Base-by-base conservation (phyloP, 2,888 invertebrate species). In the Torymus tubicola region DNA sequence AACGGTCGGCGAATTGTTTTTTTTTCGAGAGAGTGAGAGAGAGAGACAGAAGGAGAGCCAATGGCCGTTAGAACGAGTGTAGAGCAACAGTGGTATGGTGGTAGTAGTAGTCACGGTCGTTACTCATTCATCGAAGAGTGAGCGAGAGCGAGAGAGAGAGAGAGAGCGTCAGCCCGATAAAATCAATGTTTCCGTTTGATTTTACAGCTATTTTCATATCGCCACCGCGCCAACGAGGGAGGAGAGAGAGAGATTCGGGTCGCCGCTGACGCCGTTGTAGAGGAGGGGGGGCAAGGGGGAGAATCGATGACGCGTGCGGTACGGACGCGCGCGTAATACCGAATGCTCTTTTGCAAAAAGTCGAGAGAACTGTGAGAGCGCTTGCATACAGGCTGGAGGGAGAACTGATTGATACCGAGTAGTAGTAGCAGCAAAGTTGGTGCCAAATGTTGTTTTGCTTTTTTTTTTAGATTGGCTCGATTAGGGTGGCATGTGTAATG, bases 171-270 rank as follows among this genome's bases (percentile, higher is more conserved):
- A 55, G 72, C n/a, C 78, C 78, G 81, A 81, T 81, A 81, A 81
- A 81, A 81, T 81, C 81, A 81, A 81, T 79, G 78, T 81, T 80
- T 80, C 80, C 78, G 76, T 72, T 80, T 77, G 72, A 81, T 81
- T 81, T 79, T 83, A 81, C 80, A 77, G 81, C 81, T 69, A 79
- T 81, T 81, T 81, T 81, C 81, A 76, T 76, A 74, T 73, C 24
- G 70, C 10, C 42, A 42, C 42, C 60, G 42, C 72, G 42, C 75
- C 52, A 42, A 14, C 63, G n/a, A 52, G 24, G 14, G 10, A 10
- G 18, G 3, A 53, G 64, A 31, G 78, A 60, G 24, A 21, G 55
- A 10, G 50, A 67, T 71, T 68, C 24, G 21, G 67, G 53, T 68
- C 74, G 75, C 67, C 42, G 53, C 61, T 42, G 42, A 42, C 8